Evolutionary conservation across 2,113 vertebrate genomes (phyloP).

Genomic region (Columbina picui): DNA sequence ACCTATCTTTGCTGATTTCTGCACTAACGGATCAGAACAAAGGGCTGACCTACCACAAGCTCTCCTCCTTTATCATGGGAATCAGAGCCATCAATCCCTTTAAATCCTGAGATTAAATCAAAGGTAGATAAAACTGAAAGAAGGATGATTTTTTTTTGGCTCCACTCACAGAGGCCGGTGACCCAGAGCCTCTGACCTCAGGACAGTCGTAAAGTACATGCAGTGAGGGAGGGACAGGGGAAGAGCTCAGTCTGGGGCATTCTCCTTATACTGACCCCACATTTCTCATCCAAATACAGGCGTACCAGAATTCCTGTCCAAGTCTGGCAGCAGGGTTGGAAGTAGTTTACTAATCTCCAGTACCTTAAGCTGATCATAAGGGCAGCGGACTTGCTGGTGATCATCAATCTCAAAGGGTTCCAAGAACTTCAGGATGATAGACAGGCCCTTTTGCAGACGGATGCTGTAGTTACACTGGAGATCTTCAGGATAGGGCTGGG

Average conservation of each 20-base stretch:
- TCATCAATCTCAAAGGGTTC: constrained; percentile 82
- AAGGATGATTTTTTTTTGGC: neutral
- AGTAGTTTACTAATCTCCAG: neutral
- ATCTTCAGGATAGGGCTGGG: constrained; percentile 72
- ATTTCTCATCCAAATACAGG: neutral
- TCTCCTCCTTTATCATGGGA: neutral
- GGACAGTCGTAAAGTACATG: neutral
- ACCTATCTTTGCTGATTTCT: neutral
- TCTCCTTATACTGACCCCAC: neutral
- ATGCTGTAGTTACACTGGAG: constrained; percentile 82
- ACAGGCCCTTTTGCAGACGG: constrained; percentile 73
- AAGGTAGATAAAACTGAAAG: neutral
- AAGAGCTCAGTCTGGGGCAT: neutral
- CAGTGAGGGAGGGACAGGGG: neutral
- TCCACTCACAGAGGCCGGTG: neutral
- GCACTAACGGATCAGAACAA: neutral
- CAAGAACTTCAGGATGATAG: constrained; percentile 72
- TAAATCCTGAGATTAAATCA: neutral
- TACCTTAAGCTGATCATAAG: constrained; percentile 84
- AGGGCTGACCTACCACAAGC: neutral
- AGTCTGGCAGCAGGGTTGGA: neutral
- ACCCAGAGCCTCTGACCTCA: neutral
- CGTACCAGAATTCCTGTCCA: neutral
- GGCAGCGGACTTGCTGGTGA: constrained; percentile 79
- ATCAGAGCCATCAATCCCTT: neutral